These are phyloP conservation scores for Galerucella pusilla DNA, from an alignment of 2,888 invertebrate species.

Conservation along the genomic window DNA sequence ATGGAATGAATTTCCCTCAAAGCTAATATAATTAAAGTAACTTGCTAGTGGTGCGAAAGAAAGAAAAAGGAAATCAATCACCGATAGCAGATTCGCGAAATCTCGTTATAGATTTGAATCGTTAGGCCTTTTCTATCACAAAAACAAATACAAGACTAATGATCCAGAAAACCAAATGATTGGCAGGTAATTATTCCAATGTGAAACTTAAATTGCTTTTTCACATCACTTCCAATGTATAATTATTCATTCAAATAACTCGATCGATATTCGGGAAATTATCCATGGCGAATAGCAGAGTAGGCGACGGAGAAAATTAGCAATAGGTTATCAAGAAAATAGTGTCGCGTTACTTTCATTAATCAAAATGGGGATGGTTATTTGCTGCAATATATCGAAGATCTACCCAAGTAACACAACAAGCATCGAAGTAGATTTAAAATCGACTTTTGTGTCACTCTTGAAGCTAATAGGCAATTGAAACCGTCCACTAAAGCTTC, in stretches of 20 bases:
- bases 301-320: background rate
- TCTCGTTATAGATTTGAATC: conserved; percentile 36
- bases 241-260: conserved; percentile 41
- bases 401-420: no score
- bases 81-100: conserved; percentile 17
- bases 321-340: background rate
- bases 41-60: background rate
- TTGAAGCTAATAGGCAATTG: no score
- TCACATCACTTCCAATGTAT: conserved; percentile 37
- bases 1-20: background rate
- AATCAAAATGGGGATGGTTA: no score
- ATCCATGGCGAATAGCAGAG: conserved; percentile 31
- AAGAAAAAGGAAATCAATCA: conserved; percentile 33
- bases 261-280: conserved; percentile 42
- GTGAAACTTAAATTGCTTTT: conserved; percentile 44
- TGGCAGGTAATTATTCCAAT: conserved; percentile 41
- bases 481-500: no score
- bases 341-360: background rate
- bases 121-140: conserved; percentile 28
- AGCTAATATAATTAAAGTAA: background rate
- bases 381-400: no score
- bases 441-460: no score
- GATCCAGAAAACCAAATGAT: conserved; percentile 40
- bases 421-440: no score
- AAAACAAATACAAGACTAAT: conserved; percentile 40